Percentiles rank a stretch among this genome's conserved stretches.
phyloP scores from a whole-genome alignment of 2,888 invertebrate species.

The Pristionchus fissidentatus region DNA sequence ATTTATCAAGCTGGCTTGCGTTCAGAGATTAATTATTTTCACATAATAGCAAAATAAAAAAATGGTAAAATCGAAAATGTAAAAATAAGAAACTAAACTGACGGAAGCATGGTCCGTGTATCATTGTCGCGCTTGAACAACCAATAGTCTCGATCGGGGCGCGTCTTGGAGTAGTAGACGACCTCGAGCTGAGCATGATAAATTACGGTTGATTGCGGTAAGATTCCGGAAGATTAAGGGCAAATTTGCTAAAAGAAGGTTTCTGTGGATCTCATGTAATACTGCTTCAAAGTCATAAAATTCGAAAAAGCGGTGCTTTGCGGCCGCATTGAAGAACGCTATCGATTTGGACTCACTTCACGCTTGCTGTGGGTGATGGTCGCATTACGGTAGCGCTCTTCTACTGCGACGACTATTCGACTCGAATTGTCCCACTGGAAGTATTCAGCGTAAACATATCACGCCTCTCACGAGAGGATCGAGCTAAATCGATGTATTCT shows the following conservation, averaged over 20 bases:
- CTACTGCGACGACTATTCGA: background rate
- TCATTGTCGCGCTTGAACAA: background rate
- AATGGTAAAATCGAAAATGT: no score
- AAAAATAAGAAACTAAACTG: conserved; percentile 20
- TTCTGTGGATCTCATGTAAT: background rate
- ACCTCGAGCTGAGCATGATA: conserved; percentile 5
- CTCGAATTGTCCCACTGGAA: no score
- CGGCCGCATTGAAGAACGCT: background rate
- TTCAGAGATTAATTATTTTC: no score
- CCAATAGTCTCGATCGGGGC: conserved; percentile 25
- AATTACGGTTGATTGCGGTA: background rate
- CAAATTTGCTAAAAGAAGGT: no score
- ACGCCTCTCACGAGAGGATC: no score
- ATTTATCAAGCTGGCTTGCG: no score
- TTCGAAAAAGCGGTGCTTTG: background rate
- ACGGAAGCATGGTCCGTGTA: conserved; percentile 36
- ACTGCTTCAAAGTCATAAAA: background rate
- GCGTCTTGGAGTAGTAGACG: conserved; percentile 25
- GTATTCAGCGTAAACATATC: no score
- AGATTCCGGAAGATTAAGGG: no score
- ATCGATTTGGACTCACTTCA: background rate
- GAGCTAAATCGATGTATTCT: no score
- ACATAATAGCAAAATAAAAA: no score
- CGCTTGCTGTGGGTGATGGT: background rate
- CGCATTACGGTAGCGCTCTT: background rate